Evolutionary conservation across 2,888 invertebrate genomes (phyloP).

Genomic region (Digitonthophagus gazella): DNA sequence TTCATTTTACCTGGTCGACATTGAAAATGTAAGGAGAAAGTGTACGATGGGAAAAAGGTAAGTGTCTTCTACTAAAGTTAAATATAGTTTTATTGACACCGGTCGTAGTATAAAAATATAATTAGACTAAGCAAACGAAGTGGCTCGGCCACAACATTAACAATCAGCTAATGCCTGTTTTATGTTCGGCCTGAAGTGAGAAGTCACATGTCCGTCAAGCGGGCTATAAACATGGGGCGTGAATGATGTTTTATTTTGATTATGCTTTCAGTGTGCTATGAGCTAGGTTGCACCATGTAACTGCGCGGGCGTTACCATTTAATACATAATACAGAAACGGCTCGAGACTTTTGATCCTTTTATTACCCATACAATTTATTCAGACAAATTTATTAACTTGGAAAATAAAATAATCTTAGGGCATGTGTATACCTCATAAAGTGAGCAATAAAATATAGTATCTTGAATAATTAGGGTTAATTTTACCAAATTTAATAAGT

Average conservation of each 20-base stretch:
- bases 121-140: slow-evolving; percentile 27
- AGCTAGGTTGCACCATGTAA: slow-evolving; percentile 1
- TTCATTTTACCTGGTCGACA: not conserved
- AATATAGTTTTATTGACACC: slow-evolving; percentile 12
- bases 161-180: slow-evolving; percentile 29
- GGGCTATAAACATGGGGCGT: slow-evolving; percentile 28
- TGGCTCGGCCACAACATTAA: slow-evolving; percentile 26
- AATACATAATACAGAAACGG: not conserved
- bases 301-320: not conserved
- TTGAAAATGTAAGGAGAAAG: not conserved
- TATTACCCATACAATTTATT: not conserved
- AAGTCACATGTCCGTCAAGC: slow-evolving; percentile 31
- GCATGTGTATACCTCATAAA: too few species aligned
- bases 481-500: too few species aligned
- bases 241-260: slow-evolving; percentile 31
- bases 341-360: not conserved
- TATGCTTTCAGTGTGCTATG: slow-evolving; percentile 8
- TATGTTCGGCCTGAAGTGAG: slow-evolving; percentile 21
- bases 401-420: too few species aligned
- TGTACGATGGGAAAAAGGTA: slow-evolving; percentile 9
- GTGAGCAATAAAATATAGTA: too few species aligned
- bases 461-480: too few species aligned
- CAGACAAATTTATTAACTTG: too few species aligned
- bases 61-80: not conserved
- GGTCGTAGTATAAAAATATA: slow-evolving; percentile 19